Evolutionary conservation across 2,113 vertebrate genomes (phyloP).

Genomic region (Coregonus clupeaformis): DNA sequence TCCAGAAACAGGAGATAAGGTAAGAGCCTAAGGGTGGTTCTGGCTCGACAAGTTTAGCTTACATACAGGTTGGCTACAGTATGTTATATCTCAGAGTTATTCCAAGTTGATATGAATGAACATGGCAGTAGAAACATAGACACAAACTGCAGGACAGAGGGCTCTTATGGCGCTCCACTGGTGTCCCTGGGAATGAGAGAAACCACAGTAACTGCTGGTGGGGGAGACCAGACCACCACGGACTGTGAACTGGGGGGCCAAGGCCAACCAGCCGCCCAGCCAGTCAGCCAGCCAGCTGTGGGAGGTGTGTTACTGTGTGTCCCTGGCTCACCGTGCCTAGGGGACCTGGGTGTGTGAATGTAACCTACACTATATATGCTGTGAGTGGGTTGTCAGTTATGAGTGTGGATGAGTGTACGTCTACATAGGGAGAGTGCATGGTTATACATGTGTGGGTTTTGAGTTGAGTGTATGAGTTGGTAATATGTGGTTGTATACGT

Average conservation of each 20-base stretch:
- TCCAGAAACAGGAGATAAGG: too few relatives aligned
- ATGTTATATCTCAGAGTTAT: too few relatives aligned
- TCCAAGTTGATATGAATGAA: too few relatives aligned
- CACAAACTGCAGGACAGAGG: too few relatives aligned
- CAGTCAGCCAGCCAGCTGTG: background rate
- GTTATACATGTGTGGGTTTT: constrained; percentile 1
- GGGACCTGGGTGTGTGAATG: constrained; percentile 39
- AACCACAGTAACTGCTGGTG: background rate
- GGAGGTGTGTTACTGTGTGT: constrained; percentile 36
- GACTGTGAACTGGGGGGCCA: constrained; percentile 54
- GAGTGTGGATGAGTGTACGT: constrained; percentile 6
- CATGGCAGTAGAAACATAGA: too few relatives aligned
- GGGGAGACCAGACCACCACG: constrained; percentile 41
- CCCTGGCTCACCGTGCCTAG: constrained; percentile 34
- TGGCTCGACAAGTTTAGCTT: too few relatives aligned
- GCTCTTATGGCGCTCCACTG: background rate
- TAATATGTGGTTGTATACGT: too few relatives aligned
- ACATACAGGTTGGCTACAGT: too few relatives aligned
- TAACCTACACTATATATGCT: too few relatives aligned
- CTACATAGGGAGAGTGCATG: background rate
- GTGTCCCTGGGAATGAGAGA: background rate
- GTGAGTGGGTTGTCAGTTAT: too few relatives aligned
- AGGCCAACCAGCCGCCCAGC: background rate
- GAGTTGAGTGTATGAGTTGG: too few relatives aligned
- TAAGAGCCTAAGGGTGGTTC: too few relatives aligned